These are phyloP conservation scores for Discoglossus pictus DNA, from an alignment of 2,797 vertebrate genomes.

Conservation along the genomic window DNA sequence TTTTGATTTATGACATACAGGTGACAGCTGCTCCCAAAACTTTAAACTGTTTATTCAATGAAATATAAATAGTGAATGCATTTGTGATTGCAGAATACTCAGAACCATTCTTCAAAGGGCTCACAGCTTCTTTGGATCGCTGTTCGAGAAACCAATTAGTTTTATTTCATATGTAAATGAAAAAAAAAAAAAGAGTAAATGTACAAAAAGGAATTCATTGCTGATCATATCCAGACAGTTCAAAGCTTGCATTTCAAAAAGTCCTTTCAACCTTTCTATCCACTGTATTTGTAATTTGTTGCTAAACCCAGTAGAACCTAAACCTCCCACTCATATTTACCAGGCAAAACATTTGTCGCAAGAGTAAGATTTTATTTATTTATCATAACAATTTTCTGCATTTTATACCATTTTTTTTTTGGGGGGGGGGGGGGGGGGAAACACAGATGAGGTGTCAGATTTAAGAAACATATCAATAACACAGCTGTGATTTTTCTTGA, in stretches of 20 bases:
- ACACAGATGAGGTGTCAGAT: too few species aligned
- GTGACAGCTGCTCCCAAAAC: slow-evolving; percentile 67
- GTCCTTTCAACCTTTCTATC: slow-evolving; percentile 59
- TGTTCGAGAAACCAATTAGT: slow-evolving; percentile 52
- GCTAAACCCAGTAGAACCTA: slow-evolving; percentile 22
- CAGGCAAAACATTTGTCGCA: too few species aligned
- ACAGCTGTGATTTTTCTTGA: too few species aligned
- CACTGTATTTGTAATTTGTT: slow-evolving; percentile 27
- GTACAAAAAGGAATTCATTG: slow-evolving; percentile 50
- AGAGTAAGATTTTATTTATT: too few species aligned
- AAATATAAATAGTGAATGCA: slow-evolving; percentile 46
- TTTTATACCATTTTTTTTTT: too few species aligned
- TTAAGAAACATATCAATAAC: too few species aligned
- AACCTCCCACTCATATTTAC: too few species aligned
- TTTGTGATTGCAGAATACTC: slow-evolving; percentile 47
- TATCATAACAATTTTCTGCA: too few species aligned
- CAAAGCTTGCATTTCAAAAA: slow-evolving; percentile 57
- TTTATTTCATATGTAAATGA: slow-evolving; percentile 65
- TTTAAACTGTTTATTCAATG: slow-evolving; percentile 51
- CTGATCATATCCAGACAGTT: slow-evolving; percentile 52
- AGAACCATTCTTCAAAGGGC: slow-evolving; percentile 21
- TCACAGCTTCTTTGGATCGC: slow-evolving; percentile 46
- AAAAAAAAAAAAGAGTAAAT: slow-evolving; percentile 56
- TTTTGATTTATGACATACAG: slow-evolving; percentile 64
- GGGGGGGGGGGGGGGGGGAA: too few species aligned